Conservation (phyloP, 2,888 invertebrate species). For the Boloria selene region DNA sequence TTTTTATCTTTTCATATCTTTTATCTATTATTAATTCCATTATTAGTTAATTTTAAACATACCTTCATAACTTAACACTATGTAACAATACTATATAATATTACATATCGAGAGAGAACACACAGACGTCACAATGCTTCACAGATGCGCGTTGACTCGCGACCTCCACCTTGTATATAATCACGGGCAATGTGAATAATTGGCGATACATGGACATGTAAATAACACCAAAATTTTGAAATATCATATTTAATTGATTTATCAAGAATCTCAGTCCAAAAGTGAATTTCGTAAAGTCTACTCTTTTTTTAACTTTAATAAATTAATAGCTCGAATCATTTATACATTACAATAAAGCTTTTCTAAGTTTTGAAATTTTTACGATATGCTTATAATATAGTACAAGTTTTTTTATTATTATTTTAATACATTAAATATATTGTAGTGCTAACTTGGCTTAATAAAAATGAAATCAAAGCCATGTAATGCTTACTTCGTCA, state of each 20-base stretch:
- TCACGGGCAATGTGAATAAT: constrained; percentile 25
- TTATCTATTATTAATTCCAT: no score
- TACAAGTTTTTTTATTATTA: not conserved
- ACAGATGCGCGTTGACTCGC: constrained; percentile 36
- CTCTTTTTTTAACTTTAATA: no score
- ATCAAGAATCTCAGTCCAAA: not conserved
- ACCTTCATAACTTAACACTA: no score
- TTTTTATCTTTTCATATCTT: no score
- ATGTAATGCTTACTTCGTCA: not conserved
- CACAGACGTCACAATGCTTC: constrained; percentile 37
- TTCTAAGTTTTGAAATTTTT: not conserved
- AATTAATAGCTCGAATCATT: not conserved
- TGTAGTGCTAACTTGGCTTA: constrained; percentile 9
- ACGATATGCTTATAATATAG: not conserved
- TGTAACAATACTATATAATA: no score
- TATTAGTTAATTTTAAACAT: no score
- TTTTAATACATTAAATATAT: not conserved
- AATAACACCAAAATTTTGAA: constrained; percentile 9
- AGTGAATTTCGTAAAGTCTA: not conserved
- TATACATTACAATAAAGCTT: not conserved
- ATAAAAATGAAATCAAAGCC: not conserved
- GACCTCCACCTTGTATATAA: constrained; percentile 39
- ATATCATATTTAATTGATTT: not conserved
- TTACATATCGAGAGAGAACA: constrained; percentile 37
- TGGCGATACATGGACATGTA: constrained; percentile 9